Evolutionary conservation across 2,797 vertebrate genomes (phyloP).

Genomic region (Pangasius larnaudii): DNA sequence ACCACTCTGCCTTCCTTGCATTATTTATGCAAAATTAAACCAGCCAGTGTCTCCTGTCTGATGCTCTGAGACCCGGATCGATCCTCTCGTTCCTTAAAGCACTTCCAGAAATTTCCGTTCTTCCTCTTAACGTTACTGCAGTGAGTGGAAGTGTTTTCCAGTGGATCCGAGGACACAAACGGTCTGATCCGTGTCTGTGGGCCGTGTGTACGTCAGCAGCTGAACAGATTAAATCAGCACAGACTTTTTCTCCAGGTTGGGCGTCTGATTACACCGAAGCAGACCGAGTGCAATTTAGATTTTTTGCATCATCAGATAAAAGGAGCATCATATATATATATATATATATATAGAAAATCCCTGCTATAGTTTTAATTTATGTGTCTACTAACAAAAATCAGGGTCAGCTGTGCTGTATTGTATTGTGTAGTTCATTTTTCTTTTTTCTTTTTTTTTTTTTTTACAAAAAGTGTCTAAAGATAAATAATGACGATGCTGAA

Average conservation of each 20-base stretch:
- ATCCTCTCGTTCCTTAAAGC: conserved; percentile 72
- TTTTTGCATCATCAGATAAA: neutral
- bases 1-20: conserved; percentile 58
- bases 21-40: conserved; percentile 81
- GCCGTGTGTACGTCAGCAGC: neutral
- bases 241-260: neutral
- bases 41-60: conserved; percentile 70
- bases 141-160: conserved; percentile 24
- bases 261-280: neutral
- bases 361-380: too few relatives aligned
- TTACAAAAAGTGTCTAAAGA: neutral
- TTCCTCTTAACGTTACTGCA: conserved; percentile 44
- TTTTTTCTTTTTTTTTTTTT: neutral
- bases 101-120: conserved; percentile 72
- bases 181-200: conserved; percentile 12
- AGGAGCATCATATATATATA: neutral
- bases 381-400: neutral
- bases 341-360: too few relatives aligned
- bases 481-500: neutral
- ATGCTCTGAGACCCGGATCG: conserved; percentile 71
- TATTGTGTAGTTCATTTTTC: neutral
- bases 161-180: conserved; percentile 1
- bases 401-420: neutral
- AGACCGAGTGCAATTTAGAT: neutral
- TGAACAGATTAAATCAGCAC: neutral